Evolutionary conservation across 2,888 invertebrate genomes (phyloP).

Genomic region (Branchellion lobata): DNA sequence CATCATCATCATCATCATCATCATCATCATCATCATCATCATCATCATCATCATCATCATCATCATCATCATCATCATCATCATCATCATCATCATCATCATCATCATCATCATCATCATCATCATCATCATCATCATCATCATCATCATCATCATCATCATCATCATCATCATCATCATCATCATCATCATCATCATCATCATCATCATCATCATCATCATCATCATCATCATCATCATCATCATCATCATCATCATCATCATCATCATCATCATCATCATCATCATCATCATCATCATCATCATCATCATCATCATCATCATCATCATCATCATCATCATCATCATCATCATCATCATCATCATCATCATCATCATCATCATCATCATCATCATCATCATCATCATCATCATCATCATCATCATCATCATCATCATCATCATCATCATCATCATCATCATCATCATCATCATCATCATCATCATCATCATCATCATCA

Average conservation of each 20-base stretch:
- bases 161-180: neutral
- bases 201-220: conserved; percentile 5
- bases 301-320: conserved; percentile 35
- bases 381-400: conserved; percentile 30
- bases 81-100: conserved; percentile 9
- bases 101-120: conserved; percentile 12
- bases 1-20: conserved; percentile 11
- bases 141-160: conserved; percentile 33
- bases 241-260: conserved; percentile 10
- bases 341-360: conserved; percentile 14
- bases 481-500: conserved; percentile 35
- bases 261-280: conserved; percentile 24
- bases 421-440: conserved; percentile 11
- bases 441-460: neutral
- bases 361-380: neutral
- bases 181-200: conserved; percentile 24
- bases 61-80: conserved; percentile 35
- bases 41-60: conserved; percentile 22
- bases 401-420: conserved; percentile 30
- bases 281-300: neutral
- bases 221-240: conserved; percentile 33
- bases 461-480: conserved; percentile 22
- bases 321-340: conserved; percentile 23
- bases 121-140: conserved; percentile 16
- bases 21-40: neutral